Percentiles rank a stretch among this genome's conserved stretches.
Evolutionary conservation across 2,888 invertebrate species (phyloP).

Genomic region (Apamea monoglypha): DNA sequence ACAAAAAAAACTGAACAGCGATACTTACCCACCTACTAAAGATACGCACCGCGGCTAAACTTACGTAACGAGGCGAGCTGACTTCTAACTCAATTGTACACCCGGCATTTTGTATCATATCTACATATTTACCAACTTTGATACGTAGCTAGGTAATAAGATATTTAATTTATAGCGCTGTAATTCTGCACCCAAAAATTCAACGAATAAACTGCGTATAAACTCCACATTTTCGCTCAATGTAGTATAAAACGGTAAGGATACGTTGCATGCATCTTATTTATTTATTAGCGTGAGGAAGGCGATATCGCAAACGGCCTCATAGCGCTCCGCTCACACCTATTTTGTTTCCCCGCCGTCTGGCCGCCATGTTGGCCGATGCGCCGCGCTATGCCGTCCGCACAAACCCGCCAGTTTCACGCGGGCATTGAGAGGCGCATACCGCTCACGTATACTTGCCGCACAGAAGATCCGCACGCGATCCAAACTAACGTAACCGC

Average conservation of each 20-base stretch:
- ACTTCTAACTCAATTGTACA: conserved; percentile 64
- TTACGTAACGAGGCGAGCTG: conserved; percentile 59
- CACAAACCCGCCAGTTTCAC: conserved; percentile 84
- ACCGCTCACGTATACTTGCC: conserved; percentile 73
- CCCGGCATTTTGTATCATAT: conserved; percentile 65
- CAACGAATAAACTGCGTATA: conserved; percentile 24
- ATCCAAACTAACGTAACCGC: conserved; percentile 61
- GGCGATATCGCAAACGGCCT: conserved; percentile 82
- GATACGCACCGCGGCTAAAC: conserved; percentile 59
- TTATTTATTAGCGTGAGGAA: conserved; percentile 85
- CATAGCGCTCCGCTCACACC: conserved; percentile 78
- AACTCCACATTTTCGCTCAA: conserved; percentile 20
- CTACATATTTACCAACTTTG: conserved; percentile 59
- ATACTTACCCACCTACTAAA: conserved; percentile 45
- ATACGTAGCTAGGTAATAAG: conserved; percentile 21
- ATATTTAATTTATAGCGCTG: conserved; percentile 34
- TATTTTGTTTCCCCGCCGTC: conserved; percentile 81
- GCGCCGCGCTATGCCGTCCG: conserved; percentile 74
- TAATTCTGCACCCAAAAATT: conserved; percentile 31
- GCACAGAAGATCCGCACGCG: conserved; percentile 74
- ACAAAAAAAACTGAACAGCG: conserved; percentile 44
- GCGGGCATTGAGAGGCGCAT: conserved; percentile 84
- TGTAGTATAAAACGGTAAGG: conserved; percentile 43
- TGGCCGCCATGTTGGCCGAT: conserved; percentile 83
- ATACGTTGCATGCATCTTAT: conserved; percentile 79